Percentiles rank a stretch among this genome's conserved stretches.
Evolutionary conservation across 2,888 invertebrate genomes (phyloP).

Genomic region (Ashinkailepas kermadecensis): DNA sequence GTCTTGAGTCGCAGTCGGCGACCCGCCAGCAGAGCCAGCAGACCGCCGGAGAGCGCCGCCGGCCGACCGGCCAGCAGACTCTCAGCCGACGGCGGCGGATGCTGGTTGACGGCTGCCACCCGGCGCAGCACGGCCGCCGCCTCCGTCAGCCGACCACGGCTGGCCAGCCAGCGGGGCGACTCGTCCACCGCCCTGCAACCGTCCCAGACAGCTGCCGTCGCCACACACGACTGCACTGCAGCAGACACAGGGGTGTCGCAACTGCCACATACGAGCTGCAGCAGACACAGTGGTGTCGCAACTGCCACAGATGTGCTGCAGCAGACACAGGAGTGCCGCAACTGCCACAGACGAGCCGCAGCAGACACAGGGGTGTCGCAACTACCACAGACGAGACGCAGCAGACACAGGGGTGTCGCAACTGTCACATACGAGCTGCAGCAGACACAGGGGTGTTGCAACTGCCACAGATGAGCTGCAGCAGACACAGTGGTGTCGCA

Average conservation of each 20-base stretch:
- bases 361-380: not conserved
- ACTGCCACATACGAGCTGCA: no score
- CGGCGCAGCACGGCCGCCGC: slow-evolving; percentile 26
- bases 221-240: no score
- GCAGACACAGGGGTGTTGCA: slow-evolving; percentile 2
- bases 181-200: slow-evolving; percentile 32
- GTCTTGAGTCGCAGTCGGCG: slow-evolving; percentile 25
- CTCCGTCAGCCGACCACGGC: slow-evolving; percentile 26
- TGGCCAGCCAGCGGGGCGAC: slow-evolving; percentile 33
- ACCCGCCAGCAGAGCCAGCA: slow-evolving; percentile 24
- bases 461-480: no score
- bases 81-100: not conserved
- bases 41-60: slow-evolving; percentile 15
- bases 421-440: no score
- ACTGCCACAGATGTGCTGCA: no score
- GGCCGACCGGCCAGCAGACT: slow-evolving; percentile 20
- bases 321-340: no score
- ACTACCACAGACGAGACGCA: no score
- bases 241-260: not conserved
- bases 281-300: no score
- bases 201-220: not conserved
- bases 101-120: slow-evolving; percentile 30
- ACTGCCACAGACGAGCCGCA: no score
- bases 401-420: not conserved
- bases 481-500: not conserved